Conservation (phyloP, 2,888 invertebrate genomes). For the Choristoneura rosaceana region DNA sequence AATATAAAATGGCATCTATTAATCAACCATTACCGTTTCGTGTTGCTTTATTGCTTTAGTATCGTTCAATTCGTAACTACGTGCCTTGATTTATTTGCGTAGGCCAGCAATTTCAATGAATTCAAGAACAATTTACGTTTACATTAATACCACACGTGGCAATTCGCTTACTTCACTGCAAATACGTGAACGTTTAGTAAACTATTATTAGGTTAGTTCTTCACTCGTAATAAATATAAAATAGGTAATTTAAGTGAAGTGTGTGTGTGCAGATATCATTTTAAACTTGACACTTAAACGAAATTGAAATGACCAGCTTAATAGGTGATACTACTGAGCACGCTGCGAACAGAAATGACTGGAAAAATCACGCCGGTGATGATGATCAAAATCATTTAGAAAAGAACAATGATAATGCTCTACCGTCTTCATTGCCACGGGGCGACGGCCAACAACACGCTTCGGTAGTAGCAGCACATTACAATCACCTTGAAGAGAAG, state of each 20-base stretch:
- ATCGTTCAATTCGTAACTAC: background rate
- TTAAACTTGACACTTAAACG: background rate
- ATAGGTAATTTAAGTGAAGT: background rate
- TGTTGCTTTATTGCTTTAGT: no score
- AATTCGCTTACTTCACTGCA: background rate
- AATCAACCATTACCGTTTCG: no score
- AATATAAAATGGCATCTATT: no score
- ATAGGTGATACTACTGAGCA: slow-evolving; percentile 10
- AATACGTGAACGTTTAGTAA: background rate
- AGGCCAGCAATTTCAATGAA: background rate
- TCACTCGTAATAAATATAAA: background rate
- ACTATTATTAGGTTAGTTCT: background rate
- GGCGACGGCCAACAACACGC: slow-evolving; percentile 72
- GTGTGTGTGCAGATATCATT: background rate
- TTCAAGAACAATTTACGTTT: background rate
- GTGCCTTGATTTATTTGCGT: background rate
- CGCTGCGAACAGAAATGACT: slow-evolving; percentile 15
- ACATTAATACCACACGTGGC: background rate
- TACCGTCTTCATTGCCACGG: slow-evolving; percentile 28
- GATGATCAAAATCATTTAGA: slow-evolving; percentile 18
- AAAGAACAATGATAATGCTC: slow-evolving; percentile 42
- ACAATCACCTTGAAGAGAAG: slow-evolving; percentile 94
- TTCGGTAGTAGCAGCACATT: slow-evolving; percentile 94
- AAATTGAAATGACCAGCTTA: slow-evolving; percentile 22
- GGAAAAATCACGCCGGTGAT: slow-evolving; percentile 12